Evolutionary conservation across 2,797 vertebrate genomes (phyloP), one percentile per base, ranked within the genome.

Genomic region (Macrochelys suwanniensis): DNA sequence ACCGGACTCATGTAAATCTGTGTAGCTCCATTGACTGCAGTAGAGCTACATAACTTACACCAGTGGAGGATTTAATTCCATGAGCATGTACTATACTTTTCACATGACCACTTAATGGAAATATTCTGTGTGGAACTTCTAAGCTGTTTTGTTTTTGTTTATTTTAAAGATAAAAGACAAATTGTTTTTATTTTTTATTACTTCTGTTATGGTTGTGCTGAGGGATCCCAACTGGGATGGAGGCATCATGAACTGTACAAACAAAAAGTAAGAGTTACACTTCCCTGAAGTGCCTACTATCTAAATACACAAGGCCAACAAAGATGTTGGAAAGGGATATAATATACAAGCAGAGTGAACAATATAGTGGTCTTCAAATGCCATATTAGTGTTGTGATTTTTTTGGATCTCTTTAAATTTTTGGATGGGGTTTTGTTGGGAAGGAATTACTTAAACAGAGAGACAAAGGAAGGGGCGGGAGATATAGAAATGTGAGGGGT

Each of bases 21-120:
- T 78, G 81, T 84, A 81, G 17, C 2, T 49, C 33, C 68, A 68
- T 84, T 37, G 5, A 16, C 33, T 85, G 42, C 57, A 77, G 6
- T 4, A 87, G 45, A 84, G 7, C 4, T 45, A 3, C 61, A 61
- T 31, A 61, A 68, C 90, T 33, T 3, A 93, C 5, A 78, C 1
- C 33, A 83, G 28, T 19, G 10, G 82, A 31, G 61, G 65, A 65
- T 45, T 9, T 15, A 79, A n/a, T 45, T 31, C 79, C 8, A 16
- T 49, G 33, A 56, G 71, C 45, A 83, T 9, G 37, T 57, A 49
- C 1, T 3, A n/a, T 5, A 2, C 81, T 71, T 89, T 3, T 37
- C 80, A 3, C 10, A 28, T 0, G 0, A 78, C 2, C 4, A 68
- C 71, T 79, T 16, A 13, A 56, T 42, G 4, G 0, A 53, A 81